phyloP scores from a whole-genome alignment of 2,113 vertebrate genomes.

The Macrotus californicus region DNA sequence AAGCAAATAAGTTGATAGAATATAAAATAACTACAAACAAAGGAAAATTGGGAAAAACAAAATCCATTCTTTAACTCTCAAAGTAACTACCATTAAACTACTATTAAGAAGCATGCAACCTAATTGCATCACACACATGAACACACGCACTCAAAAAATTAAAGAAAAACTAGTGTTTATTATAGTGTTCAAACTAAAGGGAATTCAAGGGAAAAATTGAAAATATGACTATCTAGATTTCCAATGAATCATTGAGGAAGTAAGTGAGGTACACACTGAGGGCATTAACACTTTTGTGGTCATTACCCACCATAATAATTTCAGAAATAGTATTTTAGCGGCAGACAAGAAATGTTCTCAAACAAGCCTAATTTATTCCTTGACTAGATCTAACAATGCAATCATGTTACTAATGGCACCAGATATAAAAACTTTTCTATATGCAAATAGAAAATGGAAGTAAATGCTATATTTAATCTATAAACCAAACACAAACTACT shows the following conservation, averaged over 20 bases:
- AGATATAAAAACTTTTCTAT: constrained; percentile 3
- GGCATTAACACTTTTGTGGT: constrained; percentile 34
- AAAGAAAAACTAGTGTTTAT: background rate
- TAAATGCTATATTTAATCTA: constrained; percentile 34
- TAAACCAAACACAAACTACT: background rate
- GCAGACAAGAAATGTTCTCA: constrained; percentile 31
- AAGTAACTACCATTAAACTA: background rate
- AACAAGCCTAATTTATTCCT: constrained; percentile 50
- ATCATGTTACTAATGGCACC: background rate
- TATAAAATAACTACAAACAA: constrained; percentile 26
- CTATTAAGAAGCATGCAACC: background rate
- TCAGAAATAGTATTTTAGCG: background rate
- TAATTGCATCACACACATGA: background rate
- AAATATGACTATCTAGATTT: background rate
- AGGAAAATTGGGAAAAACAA: background rate
- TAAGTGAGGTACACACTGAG: background rate
- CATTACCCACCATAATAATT: constrained; percentile 23
- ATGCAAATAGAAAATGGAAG: constrained; percentile 32
- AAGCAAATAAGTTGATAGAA: background rate
- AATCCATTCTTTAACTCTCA: background rate
- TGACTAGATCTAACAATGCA: background rate
- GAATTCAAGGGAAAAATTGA: background rate
- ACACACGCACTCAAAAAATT: background rate
- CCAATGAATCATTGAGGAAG: constrained; percentile 10
- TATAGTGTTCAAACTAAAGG: background rate